Base-by-base conservation (phyloP, 2,888 invertebrate species). In the Temnothorax unifasciatus region DNA sequence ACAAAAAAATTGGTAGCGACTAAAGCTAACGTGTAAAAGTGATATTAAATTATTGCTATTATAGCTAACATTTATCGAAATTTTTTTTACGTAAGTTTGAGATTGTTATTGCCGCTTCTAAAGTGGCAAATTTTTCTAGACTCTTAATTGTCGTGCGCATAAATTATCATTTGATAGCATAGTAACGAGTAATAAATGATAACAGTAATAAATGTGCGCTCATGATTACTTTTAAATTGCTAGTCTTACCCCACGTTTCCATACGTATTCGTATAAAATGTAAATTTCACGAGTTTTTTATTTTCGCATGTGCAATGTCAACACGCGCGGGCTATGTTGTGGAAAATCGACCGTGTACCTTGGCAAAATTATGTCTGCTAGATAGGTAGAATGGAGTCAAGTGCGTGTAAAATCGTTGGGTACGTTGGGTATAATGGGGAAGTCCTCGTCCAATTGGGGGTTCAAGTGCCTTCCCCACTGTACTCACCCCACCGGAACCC, bases 391-490 rank as follows among this genome's bases (percentile, higher is more conserved):
- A 94, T 94, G 94, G 95, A 96, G 95, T 96, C 96, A 96, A 96
- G 96, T 96, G 96, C 95, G 96, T 96, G 96, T 96, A 96, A 95
- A 96, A 96, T 96, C 95, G 95, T 90, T 87, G 93, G 92, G 93
- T 92, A 93, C 93, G 92, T 90, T 91, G 89, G 90, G 83, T 92
- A 93, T 92, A 94, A 94, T 93, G 92, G 94, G 92, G 90, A 92
- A 83, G 89, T 90, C 90, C 90, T 91, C 91, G 88, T 92, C 92
- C 91, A 92, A 93, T 93, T 92, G 92, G 94, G 84, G 94, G 93
- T 93, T 93, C 92, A 92, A 93, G 93, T 93, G 92, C 88, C 91
- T 92, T 90, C 89, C 90, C 88, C 90, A 87, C 84, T 83, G 90
- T 88, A 89, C 92, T 92, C 93, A 91, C 92, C 93, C 94, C 92